phyloP scores from a whole-genome alignment of 2,888 invertebrate species.

The Drosophila melanosoma region DNA sequence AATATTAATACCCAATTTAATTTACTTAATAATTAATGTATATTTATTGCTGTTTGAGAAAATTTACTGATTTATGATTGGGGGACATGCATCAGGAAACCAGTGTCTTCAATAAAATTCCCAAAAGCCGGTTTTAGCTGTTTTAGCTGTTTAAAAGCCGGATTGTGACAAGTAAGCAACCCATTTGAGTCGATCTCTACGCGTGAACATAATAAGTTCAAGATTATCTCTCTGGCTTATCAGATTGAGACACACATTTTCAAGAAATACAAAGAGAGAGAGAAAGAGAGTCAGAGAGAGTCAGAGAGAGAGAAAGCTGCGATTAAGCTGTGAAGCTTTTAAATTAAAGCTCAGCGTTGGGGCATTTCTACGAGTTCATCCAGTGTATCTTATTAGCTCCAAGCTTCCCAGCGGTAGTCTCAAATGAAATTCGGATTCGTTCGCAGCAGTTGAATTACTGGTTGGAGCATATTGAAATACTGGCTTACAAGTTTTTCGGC shows the following conservation, averaged over 20 bases:
- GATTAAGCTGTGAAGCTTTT: conserved; percentile 36
- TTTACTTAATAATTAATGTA: neutral
- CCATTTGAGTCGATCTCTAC: conserved; percentile 13
- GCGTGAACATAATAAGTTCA: conserved; percentile 23
- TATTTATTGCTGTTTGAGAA: neutral
- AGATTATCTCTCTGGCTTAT: conserved; percentile 42
- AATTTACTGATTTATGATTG: conserved; percentile 24
- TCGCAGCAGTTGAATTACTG: conserved; percentile 25
- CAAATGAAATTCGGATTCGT: conserved; percentile 30
- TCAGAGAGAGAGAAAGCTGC: neutral
- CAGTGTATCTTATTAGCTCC: conserved; percentile 30
- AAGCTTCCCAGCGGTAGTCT: conserved; percentile 36
- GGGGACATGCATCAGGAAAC: neutral
- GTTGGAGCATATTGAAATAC: conserved; percentile 3
- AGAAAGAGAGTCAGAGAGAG: neutral
- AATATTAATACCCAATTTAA: too few species aligned
- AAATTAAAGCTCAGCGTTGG: conserved; percentile 36
- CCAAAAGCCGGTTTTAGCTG: conserved; percentile 37
- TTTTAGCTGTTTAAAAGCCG: conserved; percentile 29
- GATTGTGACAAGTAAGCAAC: conserved; percentile 18
- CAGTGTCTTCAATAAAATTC: conserved; percentile 9
- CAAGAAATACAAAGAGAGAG: neutral
- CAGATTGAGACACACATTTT: conserved; percentile 2
- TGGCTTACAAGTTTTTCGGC: conserved; percentile 31
- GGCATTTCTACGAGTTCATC: conserved; percentile 17